phyloP scores from a whole-genome alignment of 2,888 invertebrate genomes.

The Drosophila mimica region DNA sequence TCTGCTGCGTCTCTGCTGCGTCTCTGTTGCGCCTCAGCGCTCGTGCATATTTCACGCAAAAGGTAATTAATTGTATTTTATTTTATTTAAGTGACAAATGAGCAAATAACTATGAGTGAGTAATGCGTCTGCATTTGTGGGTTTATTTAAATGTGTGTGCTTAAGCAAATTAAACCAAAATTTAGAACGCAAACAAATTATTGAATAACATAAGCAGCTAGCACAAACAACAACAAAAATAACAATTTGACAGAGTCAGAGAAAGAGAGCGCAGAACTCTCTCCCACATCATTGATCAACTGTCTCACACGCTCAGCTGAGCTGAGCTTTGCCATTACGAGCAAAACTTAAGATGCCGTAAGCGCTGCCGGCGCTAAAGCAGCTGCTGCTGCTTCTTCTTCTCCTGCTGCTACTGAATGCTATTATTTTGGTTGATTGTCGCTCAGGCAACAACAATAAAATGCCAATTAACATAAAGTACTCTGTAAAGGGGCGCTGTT shows the following conservation, averaged over 20 bases:
- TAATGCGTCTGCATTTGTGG: constrained; percentile 6
- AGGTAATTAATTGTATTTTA: constrained; percentile 73
- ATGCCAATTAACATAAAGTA: constrained; percentile 52
- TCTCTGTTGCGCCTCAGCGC: background rate
- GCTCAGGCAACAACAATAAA: constrained; percentile 46
- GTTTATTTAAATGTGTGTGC: constrained; percentile 28
- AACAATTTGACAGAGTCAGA: background rate
- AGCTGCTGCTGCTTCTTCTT: background rate
- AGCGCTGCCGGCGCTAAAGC: constrained; percentile 37
- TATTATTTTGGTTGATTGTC: constrained; percentile 29
- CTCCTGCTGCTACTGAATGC: background rate
- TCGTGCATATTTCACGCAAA: constrained; percentile 28
- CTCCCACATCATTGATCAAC: constrained; percentile 17
- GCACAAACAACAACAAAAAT: constrained; percentile 15
- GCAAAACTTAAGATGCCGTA: constrained; percentile 45
- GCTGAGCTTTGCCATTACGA: constrained; percentile 37
- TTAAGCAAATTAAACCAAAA: constrained; percentile 67
- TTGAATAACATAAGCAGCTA: constrained; percentile 50
- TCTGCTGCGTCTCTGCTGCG: background rate
- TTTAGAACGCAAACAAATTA: constrained; percentile 71
- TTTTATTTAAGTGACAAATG: constrained; percentile 72
- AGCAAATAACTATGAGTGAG: constrained; percentile 44
- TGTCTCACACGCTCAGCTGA: constrained; percentile 28
- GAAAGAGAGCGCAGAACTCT: constrained; percentile 2
- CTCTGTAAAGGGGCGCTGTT: constrained; percentile 20